Conservation (phyloP, 2,888 invertebrate species). For the Andrena bucephala region DNA sequence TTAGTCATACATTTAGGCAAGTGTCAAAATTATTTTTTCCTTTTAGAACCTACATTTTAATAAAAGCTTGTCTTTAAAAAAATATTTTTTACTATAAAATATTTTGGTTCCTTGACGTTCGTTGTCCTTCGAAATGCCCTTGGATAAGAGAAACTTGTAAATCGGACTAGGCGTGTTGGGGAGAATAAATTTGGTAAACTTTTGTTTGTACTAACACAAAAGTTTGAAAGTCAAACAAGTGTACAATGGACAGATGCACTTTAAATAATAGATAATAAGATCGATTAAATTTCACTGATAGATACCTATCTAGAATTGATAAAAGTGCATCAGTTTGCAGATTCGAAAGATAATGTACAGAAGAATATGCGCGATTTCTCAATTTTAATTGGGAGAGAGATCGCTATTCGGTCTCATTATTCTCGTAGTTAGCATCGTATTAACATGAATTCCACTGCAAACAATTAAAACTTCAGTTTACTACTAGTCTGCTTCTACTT, state of each 20-base stretch:
- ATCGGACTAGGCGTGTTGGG: background rate
- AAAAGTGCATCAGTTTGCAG: background rate
- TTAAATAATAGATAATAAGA: background rate
- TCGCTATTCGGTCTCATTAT: background rate
- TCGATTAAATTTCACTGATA: background rate
- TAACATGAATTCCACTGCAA: background rate
- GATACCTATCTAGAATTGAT: background rate
- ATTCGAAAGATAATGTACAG: background rate
- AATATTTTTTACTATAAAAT: too few species aligned
- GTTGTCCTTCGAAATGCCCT: too few species aligned
- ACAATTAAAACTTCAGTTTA: background rate
- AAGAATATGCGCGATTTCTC: background rate
- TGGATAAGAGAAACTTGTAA: too few species aligned
- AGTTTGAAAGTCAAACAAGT: background rate
- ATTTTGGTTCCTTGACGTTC: too few species aligned
- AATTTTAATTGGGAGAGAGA: conserved; percentile 1
- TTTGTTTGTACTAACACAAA: background rate
- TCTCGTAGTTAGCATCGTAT: background rate
- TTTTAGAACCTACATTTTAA: too few species aligned
- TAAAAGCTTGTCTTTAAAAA: too few species aligned
- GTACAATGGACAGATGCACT: background rate
- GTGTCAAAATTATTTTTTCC: too few species aligned
- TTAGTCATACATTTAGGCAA: too few species aligned
- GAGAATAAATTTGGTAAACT: background rate
- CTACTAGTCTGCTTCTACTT: background rate